A percentile compares a stretch with the other conserved stretches of the same genome.
Evolutionary conservation across 2,888 invertebrate genomes (phyloP).

Genomic region (Acronicta leporina): DNA sequence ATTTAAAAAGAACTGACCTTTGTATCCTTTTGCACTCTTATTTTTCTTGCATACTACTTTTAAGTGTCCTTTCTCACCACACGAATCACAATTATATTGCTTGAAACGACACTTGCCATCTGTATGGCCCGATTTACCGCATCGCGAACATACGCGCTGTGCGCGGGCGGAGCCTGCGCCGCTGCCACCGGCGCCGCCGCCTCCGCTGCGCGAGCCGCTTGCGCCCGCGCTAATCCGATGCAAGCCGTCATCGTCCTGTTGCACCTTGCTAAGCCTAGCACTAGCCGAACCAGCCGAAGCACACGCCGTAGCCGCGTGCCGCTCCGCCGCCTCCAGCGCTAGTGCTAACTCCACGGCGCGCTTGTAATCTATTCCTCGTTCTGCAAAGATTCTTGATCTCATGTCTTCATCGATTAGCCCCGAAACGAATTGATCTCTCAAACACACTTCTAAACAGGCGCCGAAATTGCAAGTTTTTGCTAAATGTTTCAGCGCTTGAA

Average conservation of each 20-base stretch:
- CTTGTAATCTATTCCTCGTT: constrained; percentile 16
- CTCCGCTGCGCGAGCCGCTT: neutral
- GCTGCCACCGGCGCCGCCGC: too few species aligned
- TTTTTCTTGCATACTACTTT: constrained; percentile 7
- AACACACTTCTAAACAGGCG: constrained; percentile 31
- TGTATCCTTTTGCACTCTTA: neutral
- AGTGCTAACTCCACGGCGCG: too few species aligned
- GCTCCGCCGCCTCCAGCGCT: too few species aligned
- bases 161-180: constrained; percentile 2
- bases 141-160: constrained; percentile 11
- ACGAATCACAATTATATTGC: constrained; percentile 16
- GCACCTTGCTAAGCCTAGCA: neutral
- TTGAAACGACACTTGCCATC: constrained; percentile 17
- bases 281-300: neutral
- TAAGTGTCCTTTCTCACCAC: constrained; percentile 14
- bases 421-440: too few species aligned
- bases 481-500: constrained; percentile 15
- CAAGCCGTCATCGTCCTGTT: constrained; percentile 6
- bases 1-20: too few species aligned
- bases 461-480: constrained; percentile 42
- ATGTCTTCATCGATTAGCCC: constrained; percentile 55
- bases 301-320: too few species aligned
- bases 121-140: constrained; percentile 13
- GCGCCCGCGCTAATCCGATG: constrained; percentile 3
- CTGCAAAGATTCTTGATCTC: constrained; percentile 55